Percentiles rank a stretch among this genome's conserved stretches.
These are phyloP conservation scores for Salvator merianae DNA, from an alignment of 2,113 vertebrate species.

Conservation along the genomic window DNA sequence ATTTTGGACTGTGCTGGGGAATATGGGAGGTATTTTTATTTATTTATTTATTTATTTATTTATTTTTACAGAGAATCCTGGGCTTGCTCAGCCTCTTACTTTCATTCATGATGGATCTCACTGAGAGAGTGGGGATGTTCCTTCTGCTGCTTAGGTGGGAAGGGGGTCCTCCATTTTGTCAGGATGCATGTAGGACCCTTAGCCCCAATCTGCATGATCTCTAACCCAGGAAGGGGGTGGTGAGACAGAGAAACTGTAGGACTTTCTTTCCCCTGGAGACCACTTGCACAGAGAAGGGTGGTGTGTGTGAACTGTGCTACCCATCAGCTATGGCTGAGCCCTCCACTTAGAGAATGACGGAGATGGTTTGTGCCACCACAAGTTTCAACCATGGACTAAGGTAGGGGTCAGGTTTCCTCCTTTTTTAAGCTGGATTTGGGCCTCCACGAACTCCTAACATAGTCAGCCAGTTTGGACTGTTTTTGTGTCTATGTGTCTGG, in stretches of 20 bases:
- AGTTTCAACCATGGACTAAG: not conserved
- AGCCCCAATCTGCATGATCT: conserved; percentile 24
- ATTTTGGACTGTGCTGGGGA: not conserved
- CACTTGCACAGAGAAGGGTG: not conserved
- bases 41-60: not conserved
- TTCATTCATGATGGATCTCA: not conserved
- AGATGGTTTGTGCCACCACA: not conserved
- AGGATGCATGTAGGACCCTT: conserved; percentile 18
- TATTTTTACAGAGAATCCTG: not conserved
- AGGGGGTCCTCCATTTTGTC: not conserved
- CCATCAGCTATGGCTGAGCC: not conserved
- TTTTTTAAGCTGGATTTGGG: not conserved
- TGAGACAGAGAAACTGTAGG: not conserved
- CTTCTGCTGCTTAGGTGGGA: not conserved
- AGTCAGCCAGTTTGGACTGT: conserved; percentile 4
- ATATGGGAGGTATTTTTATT: not conserved
- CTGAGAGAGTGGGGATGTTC: not conserved
- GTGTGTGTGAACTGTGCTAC: not conserved
- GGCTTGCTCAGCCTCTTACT: not conserved
- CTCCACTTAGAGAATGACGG: not conserved
- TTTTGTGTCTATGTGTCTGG: not conserved
- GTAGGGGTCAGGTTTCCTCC: not conserved
- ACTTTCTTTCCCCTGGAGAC: not conserved
- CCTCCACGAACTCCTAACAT: not conserved
- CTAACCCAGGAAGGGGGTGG: not conserved